Evolutionary conservation across 2,888 invertebrate species (phyloP).

Genomic region (Acanthacorydalis orientalis): DNA sequence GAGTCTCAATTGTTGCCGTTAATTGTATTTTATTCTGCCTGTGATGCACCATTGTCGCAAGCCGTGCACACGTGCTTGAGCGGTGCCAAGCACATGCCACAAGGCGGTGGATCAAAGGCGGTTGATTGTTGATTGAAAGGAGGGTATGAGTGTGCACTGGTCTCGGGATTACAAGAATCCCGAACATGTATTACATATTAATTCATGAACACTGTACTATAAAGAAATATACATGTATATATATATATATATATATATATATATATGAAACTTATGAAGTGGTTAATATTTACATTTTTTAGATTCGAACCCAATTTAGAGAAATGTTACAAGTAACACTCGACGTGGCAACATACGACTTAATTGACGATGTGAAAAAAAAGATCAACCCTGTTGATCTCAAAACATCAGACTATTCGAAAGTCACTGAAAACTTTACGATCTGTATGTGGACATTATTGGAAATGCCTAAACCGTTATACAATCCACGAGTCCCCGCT

Average conservation of each 20-base stretch:
- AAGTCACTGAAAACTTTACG: slow-evolving; percentile 22
- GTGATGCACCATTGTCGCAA: no score
- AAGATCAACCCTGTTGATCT: slow-evolving; percentile 28
- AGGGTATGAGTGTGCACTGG: no score
- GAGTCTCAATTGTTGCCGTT: no score
- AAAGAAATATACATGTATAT: neutral
- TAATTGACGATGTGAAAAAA: slow-evolving; percentile 29
- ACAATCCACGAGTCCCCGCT: neutral
- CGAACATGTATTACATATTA: no score
- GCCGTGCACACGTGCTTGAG: no score
- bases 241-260: neutral
- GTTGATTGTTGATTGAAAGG: no score
- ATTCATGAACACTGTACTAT: no score
- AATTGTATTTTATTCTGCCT: no score
- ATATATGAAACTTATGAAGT: neutral
- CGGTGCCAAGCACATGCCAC: no score
- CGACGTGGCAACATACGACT: slow-evolving; percentile 29
- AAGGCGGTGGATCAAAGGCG: no score
- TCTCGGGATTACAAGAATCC: no score
- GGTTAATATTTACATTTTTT: neutral
- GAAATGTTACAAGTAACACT: slow-evolving; percentile 26
- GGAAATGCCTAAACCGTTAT: slow-evolving; percentile 20
- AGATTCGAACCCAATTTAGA: slow-evolving; percentile 27
- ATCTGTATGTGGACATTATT: slow-evolving; percentile 30
- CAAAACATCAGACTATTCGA: slow-evolving; percentile 26